phyloP scores from a whole-genome alignment of 2,888 invertebrate genomes.

The Rhingia rostrata region DNA sequence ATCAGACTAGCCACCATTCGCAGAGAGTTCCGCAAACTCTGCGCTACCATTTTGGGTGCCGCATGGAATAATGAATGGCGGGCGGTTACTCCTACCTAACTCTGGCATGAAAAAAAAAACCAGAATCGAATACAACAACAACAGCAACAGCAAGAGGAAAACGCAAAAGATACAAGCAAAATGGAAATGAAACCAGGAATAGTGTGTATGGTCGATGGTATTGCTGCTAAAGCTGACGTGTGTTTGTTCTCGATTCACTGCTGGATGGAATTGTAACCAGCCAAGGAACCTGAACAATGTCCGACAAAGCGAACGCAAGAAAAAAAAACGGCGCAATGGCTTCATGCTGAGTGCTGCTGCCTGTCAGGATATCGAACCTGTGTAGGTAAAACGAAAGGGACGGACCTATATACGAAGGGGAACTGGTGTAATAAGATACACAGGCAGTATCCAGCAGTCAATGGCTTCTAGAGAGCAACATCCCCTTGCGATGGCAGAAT shows the following conservation, averaged over 20 bases:
- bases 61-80: conserved; percentile 69
- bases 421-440: conserved; percentile 15
- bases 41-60: conserved; percentile 71
- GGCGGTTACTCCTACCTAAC: conserved; percentile 69
- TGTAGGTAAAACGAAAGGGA: conserved; percentile 28
- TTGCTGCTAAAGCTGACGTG: conserved; percentile 40
- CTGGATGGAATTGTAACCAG: conserved; percentile 52
- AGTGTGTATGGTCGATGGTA: conserved; percentile 18
- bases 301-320: conserved; percentile 24
- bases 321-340: conserved; percentile 60
- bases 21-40: conserved; percentile 58
- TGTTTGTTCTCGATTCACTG: conserved; percentile 58
- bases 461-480: conserved; percentile 65
- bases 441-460: conserved; percentile 50
- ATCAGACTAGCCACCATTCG: conserved; percentile 12
- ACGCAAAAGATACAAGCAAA: conserved; percentile 48
- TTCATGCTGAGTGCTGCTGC: conserved; percentile 42
- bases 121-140: conserved; percentile 33
- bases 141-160: too few species aligned
- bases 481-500: conserved; percentile 51
- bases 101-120: conserved; percentile 41
- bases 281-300: conserved; percentile 44
- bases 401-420: conserved; percentile 19
- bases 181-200: conserved; percentile 65
- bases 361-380: not conserved